Evolutionary conservation across 2,888 invertebrate genomes (phyloP).

Genomic region (Orgyia antiqua): DNA sequence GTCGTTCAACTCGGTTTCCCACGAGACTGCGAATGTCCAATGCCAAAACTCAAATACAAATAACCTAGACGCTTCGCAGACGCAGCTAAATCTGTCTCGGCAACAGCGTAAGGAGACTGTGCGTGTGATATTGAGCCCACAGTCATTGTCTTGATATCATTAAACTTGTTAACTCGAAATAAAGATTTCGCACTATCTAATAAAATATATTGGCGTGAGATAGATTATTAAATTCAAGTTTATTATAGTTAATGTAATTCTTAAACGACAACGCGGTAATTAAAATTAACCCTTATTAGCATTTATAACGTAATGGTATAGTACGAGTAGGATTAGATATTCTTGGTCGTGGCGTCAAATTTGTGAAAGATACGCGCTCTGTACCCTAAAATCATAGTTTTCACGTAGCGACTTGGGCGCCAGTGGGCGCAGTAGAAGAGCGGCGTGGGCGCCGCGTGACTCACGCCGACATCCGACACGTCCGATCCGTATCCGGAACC

Average conservation of each 20-base stretch:
- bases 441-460: slow-evolving; percentile 62
- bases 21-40: slow-evolving; percentile 70
- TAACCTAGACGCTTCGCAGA: slow-evolving; percentile 75
- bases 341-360: slow-evolving; percentile 14
- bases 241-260: not conserved
- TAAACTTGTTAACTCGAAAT: slow-evolving; percentile 23
- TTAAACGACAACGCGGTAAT: too few species aligned
- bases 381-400: slow-evolving; percentile 9
- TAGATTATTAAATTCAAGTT: not conserved
- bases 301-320: too few species aligned
- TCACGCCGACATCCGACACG: slow-evolving; percentile 79
- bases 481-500: slow-evolving; percentile 77
- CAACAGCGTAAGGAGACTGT: slow-evolving; percentile 43
- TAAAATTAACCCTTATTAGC: too few species aligned
- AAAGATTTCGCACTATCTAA: not conserved
- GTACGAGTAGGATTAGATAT: slow-evolving; percentile 5
- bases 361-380: not conserved
- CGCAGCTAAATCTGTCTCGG: slow-evolving; percentile 68
- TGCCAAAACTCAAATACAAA: slow-evolving; percentile 72
- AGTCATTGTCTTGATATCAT: slow-evolving; percentile 37
- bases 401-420: slow-evolving; percentile 20
- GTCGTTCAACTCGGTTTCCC: slow-evolving; percentile 78
- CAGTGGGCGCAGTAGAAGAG: slow-evolving; percentile 28
- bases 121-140: slow-evolving; percentile 34
- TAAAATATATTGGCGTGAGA: too few species aligned